Percentiles rank a stretch among this genome's conserved stretches.
phyloP scores from a whole-genome alignment of 2,888 invertebrate species.

The Eristalis tenax region DNA sequence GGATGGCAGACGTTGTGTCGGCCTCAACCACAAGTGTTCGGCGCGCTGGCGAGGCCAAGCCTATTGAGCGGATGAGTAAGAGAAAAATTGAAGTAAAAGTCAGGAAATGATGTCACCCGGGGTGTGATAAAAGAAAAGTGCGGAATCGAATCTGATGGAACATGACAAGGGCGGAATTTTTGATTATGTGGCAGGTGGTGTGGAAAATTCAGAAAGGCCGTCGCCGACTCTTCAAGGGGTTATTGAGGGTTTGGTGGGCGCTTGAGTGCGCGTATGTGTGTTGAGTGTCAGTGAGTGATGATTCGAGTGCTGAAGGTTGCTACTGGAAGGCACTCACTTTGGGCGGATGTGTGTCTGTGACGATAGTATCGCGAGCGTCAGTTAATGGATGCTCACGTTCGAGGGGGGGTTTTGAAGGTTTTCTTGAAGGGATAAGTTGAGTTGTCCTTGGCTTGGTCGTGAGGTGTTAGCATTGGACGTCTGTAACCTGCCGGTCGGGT shows the following conservation, averaged over 20 bases:
- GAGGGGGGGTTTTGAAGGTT: not conserved
- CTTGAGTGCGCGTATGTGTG: not conserved
- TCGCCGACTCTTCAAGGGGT: not conserved
- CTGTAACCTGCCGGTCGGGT: not conserved
- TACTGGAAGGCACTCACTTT: not conserved
- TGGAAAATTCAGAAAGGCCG: constrained; percentile 3
- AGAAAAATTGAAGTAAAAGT: not conserved
- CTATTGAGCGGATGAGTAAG: not conserved
- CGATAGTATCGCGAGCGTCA: not conserved
- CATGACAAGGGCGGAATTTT: constrained; percentile 47
- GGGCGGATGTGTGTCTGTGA: constrained; percentile 3
- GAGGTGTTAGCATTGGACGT: not conserved
- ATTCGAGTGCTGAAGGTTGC: not conserved
- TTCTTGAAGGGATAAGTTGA: not conserved
- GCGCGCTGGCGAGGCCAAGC: not conserved
- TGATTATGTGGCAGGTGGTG: constrained; percentile 5
- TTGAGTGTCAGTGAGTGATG: not conserved
- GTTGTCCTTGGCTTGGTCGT: not conserved
- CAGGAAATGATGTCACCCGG: constrained; percentile 27
- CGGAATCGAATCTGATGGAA: constrained; percentile 36
- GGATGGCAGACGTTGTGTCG: constrained; percentile 24
- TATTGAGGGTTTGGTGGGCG: not conserved
- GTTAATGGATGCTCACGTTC: not conserved
- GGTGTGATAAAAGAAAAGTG: constrained; percentile 43
- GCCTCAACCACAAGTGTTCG: not conserved